Conservation (phyloP, 2,113 vertebrate genomes). For the Boleophthalmus pectinirostris region DNA sequence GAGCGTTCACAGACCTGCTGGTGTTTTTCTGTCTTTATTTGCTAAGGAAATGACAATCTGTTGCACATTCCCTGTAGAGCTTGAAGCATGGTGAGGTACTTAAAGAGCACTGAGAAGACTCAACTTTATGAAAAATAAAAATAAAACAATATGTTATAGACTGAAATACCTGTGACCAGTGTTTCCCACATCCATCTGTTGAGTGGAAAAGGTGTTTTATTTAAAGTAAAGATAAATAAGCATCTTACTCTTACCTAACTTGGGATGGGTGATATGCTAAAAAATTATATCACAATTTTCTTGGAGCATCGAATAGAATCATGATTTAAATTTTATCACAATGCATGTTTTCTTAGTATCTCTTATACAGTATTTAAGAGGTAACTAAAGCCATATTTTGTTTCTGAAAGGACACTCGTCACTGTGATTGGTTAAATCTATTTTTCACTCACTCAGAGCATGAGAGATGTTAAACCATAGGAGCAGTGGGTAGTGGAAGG, state of each 20-base stretch:
- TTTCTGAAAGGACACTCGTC: too few relatives aligned
- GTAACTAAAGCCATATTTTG: too few relatives aligned
- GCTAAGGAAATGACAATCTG: constrained; percentile 33
- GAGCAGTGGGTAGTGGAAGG: too few relatives aligned
- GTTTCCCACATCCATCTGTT: constrained; percentile 45
- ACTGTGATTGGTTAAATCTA: too few relatives aligned
- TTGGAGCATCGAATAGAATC: too few relatives aligned
- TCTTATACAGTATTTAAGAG: too few relatives aligned
- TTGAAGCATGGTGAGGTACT: constrained; percentile 16
- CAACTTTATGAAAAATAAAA: constrained; percentile 30
- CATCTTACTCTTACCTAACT: neutral
- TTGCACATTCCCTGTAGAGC: constrained; percentile 28
- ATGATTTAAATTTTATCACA: too few relatives aligned
- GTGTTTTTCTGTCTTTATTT: constrained; percentile 35
- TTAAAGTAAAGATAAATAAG: neutral
- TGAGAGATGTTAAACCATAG: too few relatives aligned
- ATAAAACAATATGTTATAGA: constrained; percentile 11
- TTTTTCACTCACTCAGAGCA: too few relatives aligned
- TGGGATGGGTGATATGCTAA: too few relatives aligned
- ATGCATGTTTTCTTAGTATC: too few relatives aligned
- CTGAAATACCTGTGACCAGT: constrained; percentile 28
- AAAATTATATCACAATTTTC: too few relatives aligned
- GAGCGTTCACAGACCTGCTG: constrained; percentile 12
- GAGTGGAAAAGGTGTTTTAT: constrained; percentile 18
- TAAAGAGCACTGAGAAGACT: constrained; percentile 15